Conservation (phyloP, 2,797 vertebrate species). For the Siniperca obscura region DNA sequence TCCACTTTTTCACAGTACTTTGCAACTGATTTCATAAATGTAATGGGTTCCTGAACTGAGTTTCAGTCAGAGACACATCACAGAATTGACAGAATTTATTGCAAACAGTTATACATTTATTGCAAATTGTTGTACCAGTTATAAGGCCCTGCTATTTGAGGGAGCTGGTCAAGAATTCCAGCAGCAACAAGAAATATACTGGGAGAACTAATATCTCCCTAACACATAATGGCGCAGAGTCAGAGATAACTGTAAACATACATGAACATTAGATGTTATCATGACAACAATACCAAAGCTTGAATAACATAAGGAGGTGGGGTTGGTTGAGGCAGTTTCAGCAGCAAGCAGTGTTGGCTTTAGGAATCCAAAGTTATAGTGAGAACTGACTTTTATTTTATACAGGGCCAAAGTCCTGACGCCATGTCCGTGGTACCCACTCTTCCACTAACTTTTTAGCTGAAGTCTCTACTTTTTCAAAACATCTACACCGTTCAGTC, state of each 20-base stretch:
- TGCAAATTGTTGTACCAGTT: neutral
- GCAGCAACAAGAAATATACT: neutral
- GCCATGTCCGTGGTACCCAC: neutral
- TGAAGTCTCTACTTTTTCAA: no score
- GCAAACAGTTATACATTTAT: neutral
- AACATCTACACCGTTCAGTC: no score
- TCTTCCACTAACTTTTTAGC: neutral
- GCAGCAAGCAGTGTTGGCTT: neutral
- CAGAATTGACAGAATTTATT: neutral
- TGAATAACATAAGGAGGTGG: neutral
- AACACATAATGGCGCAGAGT: neutral
- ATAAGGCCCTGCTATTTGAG: neutral
- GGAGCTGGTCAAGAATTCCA: neutral
- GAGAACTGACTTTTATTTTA: neutral
- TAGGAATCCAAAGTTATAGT: neutral
- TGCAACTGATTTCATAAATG: slow-evolving; percentile 14
- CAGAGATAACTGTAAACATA: neutral
- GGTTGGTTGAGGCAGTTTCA: neutral
- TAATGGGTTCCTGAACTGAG: neutral
- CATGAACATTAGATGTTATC: neutral
- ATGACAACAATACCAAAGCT: neutral
- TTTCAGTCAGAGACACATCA: neutral
- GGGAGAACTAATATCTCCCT: neutral
- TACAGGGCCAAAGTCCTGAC: neutral
- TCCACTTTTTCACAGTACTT: slow-evolving; percentile 24